phyloP scores from a whole-genome alignment of 1,140 invertebrate species.

The Scaptomyza pallida region DNA sequence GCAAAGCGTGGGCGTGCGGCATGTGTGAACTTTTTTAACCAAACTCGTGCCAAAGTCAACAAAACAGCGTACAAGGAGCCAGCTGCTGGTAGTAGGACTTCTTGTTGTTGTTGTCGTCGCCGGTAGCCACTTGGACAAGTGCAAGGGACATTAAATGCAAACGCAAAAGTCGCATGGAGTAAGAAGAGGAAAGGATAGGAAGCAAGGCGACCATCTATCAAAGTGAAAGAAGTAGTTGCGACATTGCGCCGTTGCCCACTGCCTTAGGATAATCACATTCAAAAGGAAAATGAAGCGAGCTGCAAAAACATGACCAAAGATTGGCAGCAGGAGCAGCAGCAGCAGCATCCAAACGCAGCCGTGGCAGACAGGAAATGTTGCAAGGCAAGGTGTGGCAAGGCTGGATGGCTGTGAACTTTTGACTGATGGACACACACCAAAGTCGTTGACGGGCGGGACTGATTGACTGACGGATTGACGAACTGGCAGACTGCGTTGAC shows the following conservation, averaged over 20 bases:
- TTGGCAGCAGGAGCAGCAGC: constrained; percentile 33
- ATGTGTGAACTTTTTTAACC: constrained; percentile 82
- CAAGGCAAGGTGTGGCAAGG: constrained; percentile 43
- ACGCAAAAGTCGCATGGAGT: constrained; percentile 65
- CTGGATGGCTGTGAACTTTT: constrained; percentile 42
- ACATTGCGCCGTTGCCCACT: constrained; percentile 41
- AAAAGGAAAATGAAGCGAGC: constrained; percentile 79
- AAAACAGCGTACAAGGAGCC: constrained; percentile 66
- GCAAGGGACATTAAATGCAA: constrained; percentile 72
- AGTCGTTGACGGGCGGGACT: constrained; percentile 9
- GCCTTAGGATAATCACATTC: constrained; percentile 80
- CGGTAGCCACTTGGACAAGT: constrained; percentile 59
- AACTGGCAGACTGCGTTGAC: constrained; percentile 21
- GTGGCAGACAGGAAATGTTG: constrained; percentile 70
- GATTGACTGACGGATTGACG: constrained; percentile 7
- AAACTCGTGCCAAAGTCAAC: constrained; percentile 81
- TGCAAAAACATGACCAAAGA: constrained; percentile 71
- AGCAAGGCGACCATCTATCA: constrained; percentile 63
- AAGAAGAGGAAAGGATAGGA: background rate
- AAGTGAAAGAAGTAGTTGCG: constrained; percentile 64
- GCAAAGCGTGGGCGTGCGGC: constrained; percentile 43
- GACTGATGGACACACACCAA: constrained; percentile 31
- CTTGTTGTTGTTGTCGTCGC: constrained; percentile 4
- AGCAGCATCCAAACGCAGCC: too few species aligned
- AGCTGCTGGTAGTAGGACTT: constrained; percentile 14